Conservation (phyloP, 1,140 invertebrate species). For the Pantala flavescens region DNA sequence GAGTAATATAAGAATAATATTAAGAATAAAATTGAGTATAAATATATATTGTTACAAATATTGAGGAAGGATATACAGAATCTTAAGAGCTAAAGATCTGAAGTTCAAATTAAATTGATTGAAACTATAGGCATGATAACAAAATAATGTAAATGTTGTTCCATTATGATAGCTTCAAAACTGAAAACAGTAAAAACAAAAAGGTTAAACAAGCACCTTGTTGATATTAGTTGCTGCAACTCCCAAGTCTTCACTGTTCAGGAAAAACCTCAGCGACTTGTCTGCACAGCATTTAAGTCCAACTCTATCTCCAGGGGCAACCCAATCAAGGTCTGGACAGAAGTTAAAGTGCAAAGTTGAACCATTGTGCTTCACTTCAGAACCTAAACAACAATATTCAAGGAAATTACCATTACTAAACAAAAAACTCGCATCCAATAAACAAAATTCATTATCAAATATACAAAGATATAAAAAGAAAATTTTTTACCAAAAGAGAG, state of each 20-base stretch:
- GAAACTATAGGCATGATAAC: no score
- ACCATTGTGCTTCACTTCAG: slow-evolving; percentile 52
- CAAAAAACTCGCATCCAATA: no score
- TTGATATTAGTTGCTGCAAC: slow-evolving; percentile 65
- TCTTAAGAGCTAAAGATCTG: no score
- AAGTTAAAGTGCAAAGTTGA: slow-evolving; percentile 48
- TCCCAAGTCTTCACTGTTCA: slow-evolving; percentile 79
- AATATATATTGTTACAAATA: no score
- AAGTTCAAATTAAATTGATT: no score
- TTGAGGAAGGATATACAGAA: no score
- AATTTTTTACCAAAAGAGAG: no score
- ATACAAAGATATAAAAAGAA: no score
- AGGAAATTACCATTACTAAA: background rate
- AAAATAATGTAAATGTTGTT: no score
- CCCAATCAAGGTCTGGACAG: slow-evolving; percentile 65
- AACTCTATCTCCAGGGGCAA: slow-evolving; percentile 54
- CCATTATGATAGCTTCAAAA: background rate
- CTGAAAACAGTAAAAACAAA: slow-evolving; percentile 10
- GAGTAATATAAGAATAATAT: background rate
- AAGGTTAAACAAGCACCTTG: slow-evolving; percentile 39
- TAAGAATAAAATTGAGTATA: no score
- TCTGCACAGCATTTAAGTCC: slow-evolving; percentile 41
- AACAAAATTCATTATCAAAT: slow-evolving; percentile 1
- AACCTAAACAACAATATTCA: slow-evolving; percentile 39
- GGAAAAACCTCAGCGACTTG: slow-evolving; percentile 42